A percentile compares a stretch with the other conserved stretches of the same genome.
Conservation (phyloP, 37 sponge, comb jelly and placozoan species). For the Aphrocallistes beatrix region DNA sequence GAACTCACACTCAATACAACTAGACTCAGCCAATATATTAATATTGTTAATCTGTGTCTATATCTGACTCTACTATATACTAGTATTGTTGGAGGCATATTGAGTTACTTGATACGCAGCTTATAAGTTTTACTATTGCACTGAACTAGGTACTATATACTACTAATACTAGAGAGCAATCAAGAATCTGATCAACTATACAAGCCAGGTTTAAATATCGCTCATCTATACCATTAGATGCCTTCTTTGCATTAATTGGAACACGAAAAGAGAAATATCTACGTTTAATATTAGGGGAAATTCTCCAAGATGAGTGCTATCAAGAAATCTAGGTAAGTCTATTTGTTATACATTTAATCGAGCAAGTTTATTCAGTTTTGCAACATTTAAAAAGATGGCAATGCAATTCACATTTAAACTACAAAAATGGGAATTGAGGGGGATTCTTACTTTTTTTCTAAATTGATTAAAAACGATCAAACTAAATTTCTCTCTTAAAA, state of each 20-base stretch:
- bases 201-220: conserved; percentile 3
- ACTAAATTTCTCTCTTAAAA: too few species aligned
- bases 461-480: too few species aligned
- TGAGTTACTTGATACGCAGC: conserved; percentile 5
- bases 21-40: conserved; percentile 8
- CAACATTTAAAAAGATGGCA: too few species aligned
- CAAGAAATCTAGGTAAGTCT: neutral
- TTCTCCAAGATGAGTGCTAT: neutral
- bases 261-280: neutral
- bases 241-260: neutral
- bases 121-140: neutral
- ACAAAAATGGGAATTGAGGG: too few species aligned
- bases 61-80: conserved; percentile 19
- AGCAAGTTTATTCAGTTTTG: too few species aligned
- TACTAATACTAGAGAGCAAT: conserved; percentile 9
- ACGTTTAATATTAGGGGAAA: neutral
- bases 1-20: neutral
- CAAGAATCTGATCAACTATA: neutral
- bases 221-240: neutral
- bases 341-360: too few species aligned
- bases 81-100: conserved; percentile 14
- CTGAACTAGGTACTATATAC: neutral
- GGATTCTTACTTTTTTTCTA: too few species aligned
- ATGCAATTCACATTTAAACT: too few species aligned
- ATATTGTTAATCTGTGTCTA: conserved; percentile 18